Evolutionary conservation across 2,113 vertebrate species (phyloP), one percentile per base, ranked within the genome.

Genomic region (Salminus brasiliensis): DNA sequence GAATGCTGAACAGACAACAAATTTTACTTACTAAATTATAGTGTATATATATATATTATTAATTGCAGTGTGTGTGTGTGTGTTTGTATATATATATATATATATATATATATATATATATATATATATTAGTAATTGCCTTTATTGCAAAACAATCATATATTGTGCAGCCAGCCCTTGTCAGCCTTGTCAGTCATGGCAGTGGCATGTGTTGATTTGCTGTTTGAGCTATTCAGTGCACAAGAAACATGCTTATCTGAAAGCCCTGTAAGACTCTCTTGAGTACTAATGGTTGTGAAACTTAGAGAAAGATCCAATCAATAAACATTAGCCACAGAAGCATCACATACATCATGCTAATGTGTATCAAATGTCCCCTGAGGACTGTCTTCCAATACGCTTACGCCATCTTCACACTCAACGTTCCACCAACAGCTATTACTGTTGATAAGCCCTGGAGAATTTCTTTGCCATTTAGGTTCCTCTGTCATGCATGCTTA

Each of bases 281-380:
- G 30, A n/a, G n/a, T n/a, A n/a, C 23, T 41, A 6, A 39, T 21
- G 2, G 23, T 15, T 21, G 32, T 5, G 23, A 72, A 60, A 13
- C 15, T 30, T 30, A 10, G 10, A 77, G 83, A 79, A 81, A 77
- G 71, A 23, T 49, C 80, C 74, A 70, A 91, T 92, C 92, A 87
- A 91, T 93, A 90, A 87, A 84, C 91, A 91, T 90, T 87, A 89
- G 84, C 59, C 71, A 76, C 52, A n/a, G 83, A 85, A 88, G 85
- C 85, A 78, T 45, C 85, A 88, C 81, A 84, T 79, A 78, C 75
- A 52, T 29, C 43, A 72, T 29, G 2, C 47, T 34, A 71, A 78
- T 57, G 53, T 39, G 5, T 70, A 45, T 67, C 15, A 12, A 32
- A 30, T 39, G 5, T 43, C 34, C 34, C 18, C 62, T 12, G 30